Conservation (phyloP, 2,888 invertebrate genomes). For the Ormia ochracea region DNA sequence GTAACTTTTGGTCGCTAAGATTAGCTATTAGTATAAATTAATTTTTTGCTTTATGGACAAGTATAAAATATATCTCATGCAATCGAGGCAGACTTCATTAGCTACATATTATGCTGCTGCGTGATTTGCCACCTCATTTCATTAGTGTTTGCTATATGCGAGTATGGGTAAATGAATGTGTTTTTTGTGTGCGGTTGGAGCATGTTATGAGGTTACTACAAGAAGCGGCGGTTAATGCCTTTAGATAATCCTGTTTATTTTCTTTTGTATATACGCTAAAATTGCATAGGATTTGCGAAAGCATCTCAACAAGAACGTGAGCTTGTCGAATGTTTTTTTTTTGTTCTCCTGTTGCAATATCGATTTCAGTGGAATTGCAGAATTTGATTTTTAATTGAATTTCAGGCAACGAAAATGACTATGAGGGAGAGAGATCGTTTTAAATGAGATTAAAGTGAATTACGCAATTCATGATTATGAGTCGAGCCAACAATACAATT, state of each 20-base stretch:
- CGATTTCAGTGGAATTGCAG: conserved; percentile 52
- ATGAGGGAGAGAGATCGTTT: conserved; percentile 35
- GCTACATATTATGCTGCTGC: conserved; percentile 71
- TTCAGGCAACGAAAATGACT: conserved; percentile 5
- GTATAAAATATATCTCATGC: background rate
- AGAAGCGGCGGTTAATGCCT: conserved; percentile 64
- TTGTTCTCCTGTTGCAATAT: conserved; percentile 2
- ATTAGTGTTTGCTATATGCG: background rate
- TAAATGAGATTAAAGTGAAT: conserved; percentile 53
- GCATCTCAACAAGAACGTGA: conserved; percentile 32
- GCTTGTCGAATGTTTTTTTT: conserved; percentile 18
- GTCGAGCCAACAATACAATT: conserved; percentile 12
- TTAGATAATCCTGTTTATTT: conserved; percentile 43
- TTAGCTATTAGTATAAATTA: background rate
- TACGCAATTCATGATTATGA: conserved; percentile 57
- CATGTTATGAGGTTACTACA: conserved; percentile 16
- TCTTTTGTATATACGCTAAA: background rate
- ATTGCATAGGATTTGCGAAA: background rate
- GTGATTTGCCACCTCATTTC: conserved; percentile 64
- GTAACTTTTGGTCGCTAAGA: background rate
- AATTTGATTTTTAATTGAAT: conserved; percentile 59
- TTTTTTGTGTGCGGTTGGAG: background rate
- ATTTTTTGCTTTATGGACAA: background rate
- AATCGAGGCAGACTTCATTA: conserved; percentile 71
- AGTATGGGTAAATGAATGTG: too few relatives aligned